Evolutionary conservation across 2,113 vertebrate species (phyloP).

Genomic region (Rhabdornis inornatus): DNA sequence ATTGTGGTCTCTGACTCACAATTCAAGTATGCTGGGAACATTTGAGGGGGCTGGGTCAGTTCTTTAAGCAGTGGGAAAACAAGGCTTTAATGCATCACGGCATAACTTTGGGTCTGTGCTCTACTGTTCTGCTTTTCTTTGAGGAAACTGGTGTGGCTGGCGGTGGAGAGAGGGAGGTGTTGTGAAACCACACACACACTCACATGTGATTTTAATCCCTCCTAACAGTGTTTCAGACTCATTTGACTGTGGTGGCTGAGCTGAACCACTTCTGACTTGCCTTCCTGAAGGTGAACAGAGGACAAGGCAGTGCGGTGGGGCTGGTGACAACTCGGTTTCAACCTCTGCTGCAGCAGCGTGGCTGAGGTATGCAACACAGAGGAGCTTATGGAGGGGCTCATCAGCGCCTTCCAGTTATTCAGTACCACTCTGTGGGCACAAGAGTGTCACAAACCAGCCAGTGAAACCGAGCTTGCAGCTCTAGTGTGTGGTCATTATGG

Average conservation of each 20-base stretch:
- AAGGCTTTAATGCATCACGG: constrained; percentile 33
- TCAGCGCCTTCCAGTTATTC: background rate
- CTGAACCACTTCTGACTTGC: background rate
- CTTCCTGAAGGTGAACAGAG: background rate
- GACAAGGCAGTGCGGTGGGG: background rate
- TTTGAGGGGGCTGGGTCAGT: constrained; percentile 49
- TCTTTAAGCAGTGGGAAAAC: constrained; percentile 54
- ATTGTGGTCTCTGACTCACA: constrained; percentile 55
- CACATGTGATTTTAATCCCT: constrained; percentile 4
- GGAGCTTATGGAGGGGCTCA: background rate
- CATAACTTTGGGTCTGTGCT: constrained; percentile 21
- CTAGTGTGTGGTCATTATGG: background rate
- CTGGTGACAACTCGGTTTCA: background rate
- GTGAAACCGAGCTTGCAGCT: background rate
- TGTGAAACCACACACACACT: constrained; percentile 22
- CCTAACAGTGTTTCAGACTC: background rate
- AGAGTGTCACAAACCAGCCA: background rate
- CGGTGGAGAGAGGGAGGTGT: background rate
- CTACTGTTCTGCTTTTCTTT: constrained; percentile 47
- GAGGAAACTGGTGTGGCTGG: constrained; percentile 41
- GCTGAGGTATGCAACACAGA: background rate
- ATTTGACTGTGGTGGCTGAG: background rate
- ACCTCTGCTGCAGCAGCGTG: background rate
- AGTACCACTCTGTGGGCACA: background rate
- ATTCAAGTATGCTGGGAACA: constrained; percentile 46